phyloP scores from a whole-genome alignment of 2,797 vertebrate genomes.

The Darevskia nairensis region DNA sequence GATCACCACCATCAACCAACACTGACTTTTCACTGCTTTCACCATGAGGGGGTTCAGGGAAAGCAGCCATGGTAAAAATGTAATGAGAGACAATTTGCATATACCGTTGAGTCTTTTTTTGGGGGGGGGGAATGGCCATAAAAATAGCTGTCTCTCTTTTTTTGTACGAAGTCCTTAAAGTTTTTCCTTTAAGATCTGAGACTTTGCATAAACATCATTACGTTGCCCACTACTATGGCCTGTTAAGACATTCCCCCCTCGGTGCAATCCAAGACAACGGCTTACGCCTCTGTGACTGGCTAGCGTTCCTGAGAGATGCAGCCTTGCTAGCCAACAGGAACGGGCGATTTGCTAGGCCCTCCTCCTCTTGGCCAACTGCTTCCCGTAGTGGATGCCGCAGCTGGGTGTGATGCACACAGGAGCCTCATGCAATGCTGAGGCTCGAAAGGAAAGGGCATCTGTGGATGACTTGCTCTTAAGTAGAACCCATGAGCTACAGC shows the following conservation, averaged over 20 bases:
- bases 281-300: slow-evolving; percentile 47
- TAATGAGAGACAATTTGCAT: slow-evolving; percentile 74
- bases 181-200: slow-evolving; percentile 71
- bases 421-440: neutral
- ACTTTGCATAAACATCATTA: slow-evolving; percentile 69
- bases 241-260: slow-evolving; percentile 60
- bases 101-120: slow-evolving; percentile 71
- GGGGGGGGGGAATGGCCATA: slow-evolving; percentile 65
- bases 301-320: slow-evolving; percentile 39
- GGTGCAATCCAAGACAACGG: slow-evolving; percentile 38
- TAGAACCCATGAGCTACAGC: slow-evolving; percentile 29
- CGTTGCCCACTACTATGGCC: slow-evolving; percentile 69
- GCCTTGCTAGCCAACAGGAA: slow-evolving; percentile 35
- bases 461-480: slow-evolving; percentile 29
- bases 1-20: slow-evolving; percentile 67
- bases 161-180: slow-evolving; percentile 40
- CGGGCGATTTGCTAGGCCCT: slow-evolving; percentile 39
- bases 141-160: slow-evolving; percentile 73
- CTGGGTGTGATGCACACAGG: neutral
- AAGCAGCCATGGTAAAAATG: slow-evolving; percentile 74
- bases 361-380: slow-evolving; percentile 13
- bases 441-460: slow-evolving; percentile 18
- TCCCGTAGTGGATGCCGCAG: neutral
- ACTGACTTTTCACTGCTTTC: slow-evolving; percentile 79
- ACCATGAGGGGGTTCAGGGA: slow-evolving; percentile 69